phyloP scores from a whole-genome alignment of 2,797 vertebrate genomes.

The Gila robusta region DNA sequence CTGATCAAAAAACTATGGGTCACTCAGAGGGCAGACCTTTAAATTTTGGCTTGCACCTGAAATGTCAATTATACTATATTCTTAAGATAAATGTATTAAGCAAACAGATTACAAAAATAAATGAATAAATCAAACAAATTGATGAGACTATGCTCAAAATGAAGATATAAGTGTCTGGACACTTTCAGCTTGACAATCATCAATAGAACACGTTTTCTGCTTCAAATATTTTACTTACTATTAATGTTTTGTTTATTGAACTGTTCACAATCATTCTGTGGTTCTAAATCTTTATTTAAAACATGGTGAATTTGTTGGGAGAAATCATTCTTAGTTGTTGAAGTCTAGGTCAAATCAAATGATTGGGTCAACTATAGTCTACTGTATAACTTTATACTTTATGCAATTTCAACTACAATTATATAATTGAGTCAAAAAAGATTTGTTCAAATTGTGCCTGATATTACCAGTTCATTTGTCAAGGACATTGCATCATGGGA shows the following conservation, averaged over 20 bases:
- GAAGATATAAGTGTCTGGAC: background rate
- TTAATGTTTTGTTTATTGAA: background rate
- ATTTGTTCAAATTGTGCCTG: background rate
- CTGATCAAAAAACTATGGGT: background rate
- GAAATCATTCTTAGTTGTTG: background rate
- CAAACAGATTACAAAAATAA: background rate
- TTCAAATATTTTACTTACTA: background rate
- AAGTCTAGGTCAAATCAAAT: background rate
- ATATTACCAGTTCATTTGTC: background rate
- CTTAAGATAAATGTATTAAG: background rate
- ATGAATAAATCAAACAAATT: background rate
- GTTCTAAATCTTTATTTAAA: background rate
- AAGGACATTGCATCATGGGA: background rate
- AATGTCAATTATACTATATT: background rate
- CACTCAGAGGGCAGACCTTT: constrained; percentile 12
- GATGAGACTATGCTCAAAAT: background rate
- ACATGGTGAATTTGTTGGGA: background rate
- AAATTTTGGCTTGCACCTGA: background rate
- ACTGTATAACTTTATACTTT: background rate
- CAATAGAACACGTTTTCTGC: background rate
- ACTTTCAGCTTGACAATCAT: background rate
- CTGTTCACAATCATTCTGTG: background rate
- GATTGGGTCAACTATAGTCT: background rate
- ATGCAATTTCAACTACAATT: background rate
- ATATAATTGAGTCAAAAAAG: background rate